A percentile compares a stretch with the other conserved stretches of the same genome.
Evolutionary conservation across 2,797 vertebrate species (phyloP).

Genomic region (Acropternis orthonyx): DNA sequence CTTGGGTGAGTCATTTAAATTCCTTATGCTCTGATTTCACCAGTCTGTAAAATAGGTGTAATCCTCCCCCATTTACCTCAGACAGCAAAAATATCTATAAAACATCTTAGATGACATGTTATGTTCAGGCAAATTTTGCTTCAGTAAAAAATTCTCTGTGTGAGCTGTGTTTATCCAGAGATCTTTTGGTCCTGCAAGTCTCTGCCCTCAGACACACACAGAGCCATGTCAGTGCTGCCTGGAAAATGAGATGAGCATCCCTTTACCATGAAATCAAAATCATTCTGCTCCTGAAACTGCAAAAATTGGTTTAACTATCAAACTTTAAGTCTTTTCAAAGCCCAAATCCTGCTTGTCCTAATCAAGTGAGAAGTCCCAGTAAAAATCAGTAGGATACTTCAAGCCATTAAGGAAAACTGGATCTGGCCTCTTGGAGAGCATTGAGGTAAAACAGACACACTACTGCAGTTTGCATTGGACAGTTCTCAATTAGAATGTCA

Average conservation of each 20-base stretch:
- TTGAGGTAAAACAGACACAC: conserved; percentile 58
- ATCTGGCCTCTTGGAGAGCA: conserved; percentile 5
- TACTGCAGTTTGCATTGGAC: conserved; percentile 50
- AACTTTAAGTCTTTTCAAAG: background rate
- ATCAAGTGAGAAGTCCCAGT: background rate
- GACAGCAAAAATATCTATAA: conserved; percentile 46
- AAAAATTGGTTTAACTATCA: background rate
- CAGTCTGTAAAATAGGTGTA: conserved; percentile 43
- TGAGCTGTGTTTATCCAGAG: conserved; percentile 12
- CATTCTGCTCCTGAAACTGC: background rate
- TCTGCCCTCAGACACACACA: background rate
- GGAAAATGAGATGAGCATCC: conserved; percentile 30
- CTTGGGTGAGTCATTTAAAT: conserved; percentile 38
- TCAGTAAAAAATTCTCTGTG: background rate
- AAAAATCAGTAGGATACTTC: conserved; percentile 14
- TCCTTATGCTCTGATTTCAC: conserved; percentile 46
- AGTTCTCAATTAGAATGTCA: conserved; percentile 65
- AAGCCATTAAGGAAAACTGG: background rate
- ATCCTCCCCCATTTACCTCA: conserved; percentile 48
- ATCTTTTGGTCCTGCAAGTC: conserved; percentile 22
- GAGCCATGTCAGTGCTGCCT: background rate
- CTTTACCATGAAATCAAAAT: conserved; percentile 26
- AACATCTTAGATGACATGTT: conserved; percentile 22
- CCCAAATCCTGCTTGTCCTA: background rate
- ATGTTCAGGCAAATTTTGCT: background rate